Percentiles rank a stretch among this genome's conserved stretches.
Conservation (phyloP, 2,797 vertebrate species). For the Crocidura indochinensis region DNA sequence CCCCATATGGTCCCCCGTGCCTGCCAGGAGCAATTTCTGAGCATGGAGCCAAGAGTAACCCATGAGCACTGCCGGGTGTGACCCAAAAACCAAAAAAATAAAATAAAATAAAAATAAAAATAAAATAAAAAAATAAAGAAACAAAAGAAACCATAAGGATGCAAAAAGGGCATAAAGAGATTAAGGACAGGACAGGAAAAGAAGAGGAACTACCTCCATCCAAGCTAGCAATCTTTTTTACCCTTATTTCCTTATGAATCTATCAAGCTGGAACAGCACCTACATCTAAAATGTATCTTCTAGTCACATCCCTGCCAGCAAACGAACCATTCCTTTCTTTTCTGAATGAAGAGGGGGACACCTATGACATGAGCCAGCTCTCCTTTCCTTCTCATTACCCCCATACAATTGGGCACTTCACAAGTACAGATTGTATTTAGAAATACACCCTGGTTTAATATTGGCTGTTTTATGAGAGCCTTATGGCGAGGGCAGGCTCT, state of each 20-base stretch:
- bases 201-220: neutral
- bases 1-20: too few relatives aligned
- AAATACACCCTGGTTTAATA: slow-evolving; percentile 4
- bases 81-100: too few relatives aligned
- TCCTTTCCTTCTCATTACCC: slow-evolving; percentile 12
- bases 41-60: too few relatives aligned
- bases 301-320: neutral
- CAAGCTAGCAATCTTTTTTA: slow-evolving; percentile 1
- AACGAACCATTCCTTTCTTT: neutral
- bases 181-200: neutral
- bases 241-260: neutral
- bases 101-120: too few relatives aligned
- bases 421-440: neutral
- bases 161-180: too few relatives aligned
- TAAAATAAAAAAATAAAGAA: too few relatives aligned
- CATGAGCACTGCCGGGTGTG: too few relatives aligned
- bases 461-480: neutral
- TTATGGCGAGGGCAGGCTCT: neutral
- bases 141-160: too few relatives aligned
- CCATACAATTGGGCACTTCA: neutral
- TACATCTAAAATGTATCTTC: slow-evolving; percentile 20
- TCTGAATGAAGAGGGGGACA: neutral
- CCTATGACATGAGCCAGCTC: neutral
- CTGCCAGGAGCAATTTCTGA: too few relatives aligned
- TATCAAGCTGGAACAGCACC: neutral